Base-by-base conservation (phyloP, 2,888 invertebrate genomes). In the Acanthoscelides obtectus region DNA sequence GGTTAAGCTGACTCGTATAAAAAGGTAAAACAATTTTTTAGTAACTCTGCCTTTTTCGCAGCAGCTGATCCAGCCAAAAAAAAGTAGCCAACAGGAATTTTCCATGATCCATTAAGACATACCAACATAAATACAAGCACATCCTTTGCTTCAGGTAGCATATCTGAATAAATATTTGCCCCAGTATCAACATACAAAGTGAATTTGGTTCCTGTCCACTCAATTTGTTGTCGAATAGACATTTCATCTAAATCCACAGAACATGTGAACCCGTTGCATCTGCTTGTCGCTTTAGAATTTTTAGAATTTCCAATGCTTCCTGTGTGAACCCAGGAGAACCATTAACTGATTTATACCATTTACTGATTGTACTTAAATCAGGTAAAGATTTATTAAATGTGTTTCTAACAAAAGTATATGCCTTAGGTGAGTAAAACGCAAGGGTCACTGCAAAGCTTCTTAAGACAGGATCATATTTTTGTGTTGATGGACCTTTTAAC, bases 101-200 rank as follows among this genome's bases (percentile, higher is more conserved):
- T 75, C 76, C 75, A 76, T 66, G 73, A 17, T 68, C 73, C 74
- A 71, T 74, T 72, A 63, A 74, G 45, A 68, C 72, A 71, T 19
- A 74, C 75, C 65, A 76, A 21, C 71, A 75, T 71, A 63, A 74
- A 73, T 64, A 76, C 74, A 22, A 75, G 66, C 22, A 70, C 76
- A 66, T 76, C 71, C 19, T n/a, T n/a, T 19, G 75, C 76, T 73
- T 73, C 67, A 65, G 74, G 71, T 67, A 74, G 67, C 66, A 21
- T 69, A 68, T 76, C 74, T 68, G 73, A 70, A 45, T 75, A 20
- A 64, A 75, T 71, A 66, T 22, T 65, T 70, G 64, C 74, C 65
- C 76, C 76, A 71, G 21, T 74, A 72, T 77, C 70, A 8, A 76
- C 73, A 72, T 75, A 77, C n/a, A 75, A 74, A 74, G 70, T 75